A percentile compares a stretch with the other conserved stretches of the same genome.
Conservation (phyloP, 2,113 vertebrate genomes). For the Chloebia gouldiae region DNA sequence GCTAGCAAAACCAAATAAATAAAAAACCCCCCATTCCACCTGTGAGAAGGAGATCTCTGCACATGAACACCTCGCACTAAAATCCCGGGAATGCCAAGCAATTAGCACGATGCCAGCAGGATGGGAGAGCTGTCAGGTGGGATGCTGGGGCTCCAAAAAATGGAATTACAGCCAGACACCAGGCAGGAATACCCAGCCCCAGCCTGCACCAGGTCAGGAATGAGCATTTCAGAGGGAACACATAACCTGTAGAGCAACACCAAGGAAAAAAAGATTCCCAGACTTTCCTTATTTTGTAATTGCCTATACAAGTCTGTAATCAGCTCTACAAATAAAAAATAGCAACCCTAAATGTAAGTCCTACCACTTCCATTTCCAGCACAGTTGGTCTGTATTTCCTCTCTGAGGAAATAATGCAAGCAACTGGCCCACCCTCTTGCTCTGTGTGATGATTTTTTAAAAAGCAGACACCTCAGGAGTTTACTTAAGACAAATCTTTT, state of each 20-base stretch:
- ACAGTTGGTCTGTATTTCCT: not conserved
- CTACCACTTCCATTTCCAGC: not conserved
- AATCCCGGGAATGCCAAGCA: not conserved
- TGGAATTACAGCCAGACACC: not conserved
- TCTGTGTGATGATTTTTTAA: not conserved
- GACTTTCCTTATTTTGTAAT: not conserved
- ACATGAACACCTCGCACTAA: rapidly evolving
- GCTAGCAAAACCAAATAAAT: not conserved
- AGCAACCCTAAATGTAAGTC: not conserved
- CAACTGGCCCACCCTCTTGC: not conserved
- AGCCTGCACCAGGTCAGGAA: rapidly evolving
- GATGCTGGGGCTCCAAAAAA: not conserved
- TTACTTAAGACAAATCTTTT: not conserved
- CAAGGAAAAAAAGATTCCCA: not conserved
- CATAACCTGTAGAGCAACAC: not conserved
- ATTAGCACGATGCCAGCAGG: not conserved
- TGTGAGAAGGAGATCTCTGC: not conserved
- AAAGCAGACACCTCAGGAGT: not conserved
- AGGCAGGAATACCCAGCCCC: not conserved
- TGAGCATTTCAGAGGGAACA: rapidly evolving
- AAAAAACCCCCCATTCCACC: not conserved
- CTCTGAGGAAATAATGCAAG: not conserved
- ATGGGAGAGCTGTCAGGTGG: not conserved
- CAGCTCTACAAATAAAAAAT: not conserved
- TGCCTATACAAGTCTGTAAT: not conserved